These are phyloP conservation scores for Drosophila multiciliata DNA, from an alignment of 2,888 invertebrate genomes.

Conservation along the genomic window DNA sequence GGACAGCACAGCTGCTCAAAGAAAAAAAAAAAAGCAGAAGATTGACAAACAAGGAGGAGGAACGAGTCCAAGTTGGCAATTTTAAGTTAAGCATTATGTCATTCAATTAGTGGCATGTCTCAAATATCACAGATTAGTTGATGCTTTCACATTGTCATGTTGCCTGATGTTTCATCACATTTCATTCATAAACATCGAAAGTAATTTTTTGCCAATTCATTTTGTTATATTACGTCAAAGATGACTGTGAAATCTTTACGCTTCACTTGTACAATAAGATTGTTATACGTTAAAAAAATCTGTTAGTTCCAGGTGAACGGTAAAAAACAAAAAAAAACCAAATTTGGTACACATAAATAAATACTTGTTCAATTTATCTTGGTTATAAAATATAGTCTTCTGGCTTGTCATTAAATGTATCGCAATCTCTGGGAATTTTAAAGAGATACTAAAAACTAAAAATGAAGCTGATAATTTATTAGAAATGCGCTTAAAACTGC, in stretches of 20 bases:
- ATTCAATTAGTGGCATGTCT: slow-evolving; percentile 47
- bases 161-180: slow-evolving; percentile 7
- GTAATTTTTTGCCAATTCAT: slow-evolving; percentile 35
- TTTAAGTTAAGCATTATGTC: slow-evolving; percentile 32
- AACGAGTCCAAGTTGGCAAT: not conserved
- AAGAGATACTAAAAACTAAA: not conserved
- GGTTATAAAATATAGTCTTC: not conserved
- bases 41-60: not conserved
- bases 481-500: not conserved
- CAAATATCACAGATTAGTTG: slow-evolving; percentile 44
- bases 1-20: slow-evolving; percentile 21
- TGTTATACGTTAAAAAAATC: not conserved
- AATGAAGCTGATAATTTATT: not conserved
- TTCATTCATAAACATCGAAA: slow-evolving; percentile 17
- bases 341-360: not conserved
- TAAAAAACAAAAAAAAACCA: not conserved
- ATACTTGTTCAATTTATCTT: not conserved
- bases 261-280: not conserved
- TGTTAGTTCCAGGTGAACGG: slow-evolving; percentile 4
- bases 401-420: not conserved
- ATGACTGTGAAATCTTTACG: slow-evolving; percentile 19
- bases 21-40: not conserved
- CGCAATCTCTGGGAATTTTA: not conserved
- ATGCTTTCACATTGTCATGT: slow-evolving; percentile 30
- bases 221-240: slow-evolving; percentile 16